A percentile compares a stretch with the other conserved stretches of the same genome.
phyloP scores from a whole-genome alignment of 1,140 invertebrate genomes.

The Magallana angulata region DNA sequence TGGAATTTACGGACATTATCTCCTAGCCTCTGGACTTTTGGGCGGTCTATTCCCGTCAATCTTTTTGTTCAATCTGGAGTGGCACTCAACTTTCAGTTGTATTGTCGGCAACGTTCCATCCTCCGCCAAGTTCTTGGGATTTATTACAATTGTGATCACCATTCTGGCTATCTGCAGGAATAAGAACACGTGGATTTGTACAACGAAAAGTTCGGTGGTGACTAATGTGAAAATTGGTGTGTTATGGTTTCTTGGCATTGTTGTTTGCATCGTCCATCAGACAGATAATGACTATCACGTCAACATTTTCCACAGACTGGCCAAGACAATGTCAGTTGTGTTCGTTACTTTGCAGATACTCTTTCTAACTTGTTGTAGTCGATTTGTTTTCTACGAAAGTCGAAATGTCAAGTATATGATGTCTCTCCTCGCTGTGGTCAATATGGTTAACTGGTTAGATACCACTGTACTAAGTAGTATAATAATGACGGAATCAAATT shows the following conservation, averaged over 20 bases:
- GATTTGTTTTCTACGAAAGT: background rate
- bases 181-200: background rate
- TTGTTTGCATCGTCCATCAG: background rate
- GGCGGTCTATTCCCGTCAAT: background rate
- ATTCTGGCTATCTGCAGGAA: background rate
- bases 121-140: background rate
- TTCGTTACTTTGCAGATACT: background rate
- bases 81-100: background rate
- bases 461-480: background rate
- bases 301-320: background rate
- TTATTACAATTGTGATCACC: background rate
- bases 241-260: background rate
- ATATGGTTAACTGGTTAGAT: slow-evolving; percentile 11
- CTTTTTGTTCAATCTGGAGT: background rate
- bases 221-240: background rate
- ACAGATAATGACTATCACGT: background rate
- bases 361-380: background rate
- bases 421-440: background rate
- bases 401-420: background rate
- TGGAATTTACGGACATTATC: background rate
- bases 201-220: background rate
- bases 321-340: background rate
- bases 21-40: background rate
- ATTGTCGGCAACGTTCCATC: background rate
- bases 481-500: background rate